Conservation (phyloP, 1,140 invertebrate genomes). For the Drosophila nebulosa region DNA sequence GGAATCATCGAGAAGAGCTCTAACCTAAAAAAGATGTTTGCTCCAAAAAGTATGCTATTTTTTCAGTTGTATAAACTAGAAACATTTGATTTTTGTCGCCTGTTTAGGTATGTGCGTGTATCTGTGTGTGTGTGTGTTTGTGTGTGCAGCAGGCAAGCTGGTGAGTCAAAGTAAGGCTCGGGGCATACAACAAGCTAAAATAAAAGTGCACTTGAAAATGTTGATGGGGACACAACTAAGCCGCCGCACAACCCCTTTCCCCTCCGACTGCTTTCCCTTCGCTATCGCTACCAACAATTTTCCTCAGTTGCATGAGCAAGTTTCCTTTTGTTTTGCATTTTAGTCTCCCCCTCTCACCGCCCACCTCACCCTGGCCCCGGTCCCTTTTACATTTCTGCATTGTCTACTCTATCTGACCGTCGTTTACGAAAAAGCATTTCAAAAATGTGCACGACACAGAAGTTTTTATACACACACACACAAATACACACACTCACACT, state of each 20-base stretch:
- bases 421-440: constrained; percentile 51
- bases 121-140: constrained; percentile 5
- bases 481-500: not conserved
- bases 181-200: constrained; percentile 43
- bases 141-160: constrained; percentile 8
- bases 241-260: not conserved
- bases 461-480: constrained; percentile 29
- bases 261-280: not conserved
- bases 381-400: constrained; percentile 12
- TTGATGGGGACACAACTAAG: constrained; percentile 53
- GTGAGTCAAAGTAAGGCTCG: not conserved
- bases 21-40: not conserved
- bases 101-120: not conserved
- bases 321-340: constrained; percentile 71
- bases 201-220: constrained; percentile 74
- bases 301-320: constrained; percentile 36
- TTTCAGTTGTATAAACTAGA: not conserved
- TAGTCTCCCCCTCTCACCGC: constrained; percentile 3
- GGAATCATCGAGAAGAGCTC: too few species aligned
- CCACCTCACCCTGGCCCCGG: too few species aligned
- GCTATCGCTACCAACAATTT: not conserved
- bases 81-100: constrained; percentile 25
- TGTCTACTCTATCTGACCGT: not conserved
- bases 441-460: constrained; percentile 51
- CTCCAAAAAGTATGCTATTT: too few species aligned